A percentile compares a stretch with the other conserved stretches of the same genome.
phyloP scores from a whole-genome alignment of 2,888 invertebrate genomes.

The Exocentrus adspersus region DNA sequence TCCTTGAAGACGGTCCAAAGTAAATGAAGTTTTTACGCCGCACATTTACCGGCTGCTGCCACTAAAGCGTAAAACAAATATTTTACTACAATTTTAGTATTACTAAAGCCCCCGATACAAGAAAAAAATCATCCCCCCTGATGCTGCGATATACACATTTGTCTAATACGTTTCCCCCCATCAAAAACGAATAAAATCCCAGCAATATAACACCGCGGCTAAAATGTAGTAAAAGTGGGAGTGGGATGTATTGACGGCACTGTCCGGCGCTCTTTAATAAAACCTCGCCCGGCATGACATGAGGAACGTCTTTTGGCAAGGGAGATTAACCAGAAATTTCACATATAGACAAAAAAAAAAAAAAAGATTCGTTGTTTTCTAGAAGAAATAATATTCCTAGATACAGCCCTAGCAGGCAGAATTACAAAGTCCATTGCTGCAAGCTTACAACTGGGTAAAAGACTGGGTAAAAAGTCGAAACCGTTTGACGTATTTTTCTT shows the following conservation, averaged over 20 bases:
- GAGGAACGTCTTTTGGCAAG: conserved; percentile 22
- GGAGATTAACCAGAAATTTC: conserved; percentile 13
- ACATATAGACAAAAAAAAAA: too few species aligned
- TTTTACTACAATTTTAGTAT: conserved; percentile 58
- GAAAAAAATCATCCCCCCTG: conserved; percentile 60
- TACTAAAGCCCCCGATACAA: conserved; percentile 58
- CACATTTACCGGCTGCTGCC: neutral
- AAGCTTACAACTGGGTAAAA: too few species aligned
- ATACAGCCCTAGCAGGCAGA: too few species aligned
- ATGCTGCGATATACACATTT: conserved; percentile 58
- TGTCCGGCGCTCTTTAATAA: conserved; percentile 41
- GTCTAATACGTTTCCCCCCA: conserved; percentile 59
- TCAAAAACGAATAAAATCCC: conserved; percentile 58
- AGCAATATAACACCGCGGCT: conserved; percentile 47
- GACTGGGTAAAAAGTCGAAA: too few species aligned
- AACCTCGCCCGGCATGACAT: conserved; percentile 28
- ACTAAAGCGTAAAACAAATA: conserved; percentile 41
- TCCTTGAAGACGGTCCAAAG: neutral
- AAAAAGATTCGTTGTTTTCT: too few species aligned
- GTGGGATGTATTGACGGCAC: conserved; percentile 39
- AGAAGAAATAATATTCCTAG: too few species aligned
- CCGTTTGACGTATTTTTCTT: neutral
- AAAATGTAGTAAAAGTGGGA: conserved; percentile 41
- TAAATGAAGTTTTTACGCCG: neutral
- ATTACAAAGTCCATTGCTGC: too few species aligned